Evolutionary conservation across 1,140 invertebrate genomes (phyloP).

Genomic region (Bombus waltoni): DNA sequence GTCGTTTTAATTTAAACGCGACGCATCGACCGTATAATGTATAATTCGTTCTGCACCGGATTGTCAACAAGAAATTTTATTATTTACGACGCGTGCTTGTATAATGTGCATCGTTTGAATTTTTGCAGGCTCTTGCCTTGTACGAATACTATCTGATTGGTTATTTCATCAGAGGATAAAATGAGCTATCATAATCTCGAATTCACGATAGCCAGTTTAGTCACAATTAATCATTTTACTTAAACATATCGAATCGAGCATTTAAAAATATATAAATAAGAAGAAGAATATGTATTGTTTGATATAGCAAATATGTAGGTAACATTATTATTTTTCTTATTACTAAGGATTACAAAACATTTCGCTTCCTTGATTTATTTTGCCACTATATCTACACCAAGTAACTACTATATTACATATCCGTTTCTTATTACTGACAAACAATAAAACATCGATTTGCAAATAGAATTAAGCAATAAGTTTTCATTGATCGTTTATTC

Average conservation of each 20-base stretch:
- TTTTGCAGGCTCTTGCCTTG: background rate
- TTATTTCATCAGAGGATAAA: background rate
- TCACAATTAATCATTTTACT: background rate
- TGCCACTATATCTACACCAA: too few relatives aligned
- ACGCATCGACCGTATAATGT: conserved; percentile 12
- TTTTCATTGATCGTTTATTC: too few relatives aligned
- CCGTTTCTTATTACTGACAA: too few relatives aligned
- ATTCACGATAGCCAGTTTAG: background rate
- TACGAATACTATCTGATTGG: background rate
- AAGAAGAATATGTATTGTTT: background rate
- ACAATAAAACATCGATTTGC: too few relatives aligned
- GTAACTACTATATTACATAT: too few relatives aligned
- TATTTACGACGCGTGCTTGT: background rate
- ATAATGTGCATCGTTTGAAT: background rate
- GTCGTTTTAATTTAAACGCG: conserved; percentile 22
- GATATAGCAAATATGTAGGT: background rate
- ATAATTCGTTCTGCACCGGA: conserved; percentile 17
- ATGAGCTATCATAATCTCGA: background rate
- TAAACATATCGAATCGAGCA: background rate
- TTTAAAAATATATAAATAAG: background rate
- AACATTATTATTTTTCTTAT: too few relatives aligned
- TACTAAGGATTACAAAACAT: too few relatives aligned
- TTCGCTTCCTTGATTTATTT: too few relatives aligned
- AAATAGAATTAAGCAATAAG: too few relatives aligned
- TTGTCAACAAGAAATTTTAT: conserved; percentile 24